Evolutionary conservation across 2,113 vertebrate genomes (phyloP), one percentile per base, ranked within the genome.

Genomic region (Mola mola): DNA sequence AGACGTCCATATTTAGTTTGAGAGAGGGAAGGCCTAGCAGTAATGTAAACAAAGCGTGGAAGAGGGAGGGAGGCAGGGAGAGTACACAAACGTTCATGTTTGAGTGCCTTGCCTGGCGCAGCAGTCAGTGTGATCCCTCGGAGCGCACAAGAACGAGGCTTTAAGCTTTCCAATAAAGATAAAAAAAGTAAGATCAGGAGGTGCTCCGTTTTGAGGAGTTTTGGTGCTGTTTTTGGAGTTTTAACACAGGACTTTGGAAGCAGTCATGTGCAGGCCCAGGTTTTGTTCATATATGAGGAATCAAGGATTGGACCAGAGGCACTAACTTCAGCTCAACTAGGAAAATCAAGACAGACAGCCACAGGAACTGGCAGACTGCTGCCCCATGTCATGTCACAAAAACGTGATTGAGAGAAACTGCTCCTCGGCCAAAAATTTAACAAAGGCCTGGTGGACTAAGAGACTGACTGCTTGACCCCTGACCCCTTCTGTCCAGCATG

Each of bases 1-100:
- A 86, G 76, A 80, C 82, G 34, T 85, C 91, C 91, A 91, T 91
- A 91, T 93, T 91, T 91, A 93, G 91, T 78, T 83, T 72, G 77
- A 79, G 68, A 80, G 81, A 90, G 86, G 91, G 88, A 90, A 85
- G 89, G 83, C 83, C 81, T 68, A 74, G 65, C 66, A 78, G 75
- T 83, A 91, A 91, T 90, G 91, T 92, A 90, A 93, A 93, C 90
- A 92, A 67, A 89, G 79, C 25, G 44, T 51, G 76, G 75, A 83
- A 81, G 84, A 82, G 72, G 77, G 78, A 84, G 66, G 72, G 82
- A 88, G 50, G 46, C 41, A 66, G 51, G 17, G 61, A 51, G 66
- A 83, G 56, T 51, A 48, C 78, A 87, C 79, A 71, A 72, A 65
- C 67, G 29, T 47, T 67, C 64, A 75, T 73, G 74, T 61, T 82